Percentiles rank a stretch among this genome's conserved stretches.
phyloP scores from a whole-genome alignment of 2,888 invertebrate genomes.

The Lepas anatifera region DNA sequence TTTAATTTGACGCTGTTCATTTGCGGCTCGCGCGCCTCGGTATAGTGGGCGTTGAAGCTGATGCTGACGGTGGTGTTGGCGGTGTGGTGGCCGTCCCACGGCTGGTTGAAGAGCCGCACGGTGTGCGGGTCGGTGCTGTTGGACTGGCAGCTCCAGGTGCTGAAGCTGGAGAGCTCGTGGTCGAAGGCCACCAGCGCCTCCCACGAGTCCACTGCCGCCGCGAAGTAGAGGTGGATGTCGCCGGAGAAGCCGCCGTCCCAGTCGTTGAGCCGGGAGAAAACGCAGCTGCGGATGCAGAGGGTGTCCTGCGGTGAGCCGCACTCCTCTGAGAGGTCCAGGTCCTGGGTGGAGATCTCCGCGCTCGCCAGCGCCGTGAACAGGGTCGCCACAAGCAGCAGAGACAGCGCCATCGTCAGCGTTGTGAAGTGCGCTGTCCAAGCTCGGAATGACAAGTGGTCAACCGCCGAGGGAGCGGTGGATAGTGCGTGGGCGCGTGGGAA shows the following conservation, averaged over 20 bases:
- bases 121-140: background rate
- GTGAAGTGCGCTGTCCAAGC: too few species aligned
- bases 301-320: background rate
- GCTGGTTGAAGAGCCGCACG: background rate
- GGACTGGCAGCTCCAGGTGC: background rate
- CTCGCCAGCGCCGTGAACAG: background rate
- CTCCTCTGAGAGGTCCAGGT: too few species aligned
- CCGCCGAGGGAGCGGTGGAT: too few species aligned
- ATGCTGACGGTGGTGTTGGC: background rate
- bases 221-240: background rate
- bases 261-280: background rate
- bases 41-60: conserved; percentile 5
- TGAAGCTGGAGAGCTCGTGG: background rate
- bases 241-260: conserved; percentile 2
- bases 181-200: background rate
- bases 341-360: too few species aligned
- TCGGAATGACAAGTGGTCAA: too few species aligned
- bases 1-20: background rate
- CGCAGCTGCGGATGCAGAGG: conserved; percentile 1
- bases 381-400: background rate
- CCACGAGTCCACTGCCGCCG: background rate
- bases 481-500: too few species aligned
- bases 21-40: background rate
- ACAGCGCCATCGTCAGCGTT: too few species aligned
- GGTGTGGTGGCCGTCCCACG: conserved; percentile 10